These are phyloP conservation scores for Ptychodera flava DNA, from an alignment of 35 echinoderm and acorn worm species.

Conservation along the genomic window DNA sequence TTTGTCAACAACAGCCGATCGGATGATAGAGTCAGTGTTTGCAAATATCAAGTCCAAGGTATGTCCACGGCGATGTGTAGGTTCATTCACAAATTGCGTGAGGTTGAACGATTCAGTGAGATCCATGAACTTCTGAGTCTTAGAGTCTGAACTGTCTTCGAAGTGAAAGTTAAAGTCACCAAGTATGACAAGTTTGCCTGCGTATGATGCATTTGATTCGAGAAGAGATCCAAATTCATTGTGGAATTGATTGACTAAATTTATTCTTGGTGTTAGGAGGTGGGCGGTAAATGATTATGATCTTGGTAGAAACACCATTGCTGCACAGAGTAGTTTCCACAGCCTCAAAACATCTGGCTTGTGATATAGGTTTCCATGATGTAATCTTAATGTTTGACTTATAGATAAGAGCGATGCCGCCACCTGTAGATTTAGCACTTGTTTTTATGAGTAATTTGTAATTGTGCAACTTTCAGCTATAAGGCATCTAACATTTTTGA, in stretches of 20 bases:
- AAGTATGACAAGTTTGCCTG: slow-evolving; percentile 4
- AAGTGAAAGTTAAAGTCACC: background rate
- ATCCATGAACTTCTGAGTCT: background rate
- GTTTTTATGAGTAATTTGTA: too few relatives aligned
- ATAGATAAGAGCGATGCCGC: background rate
- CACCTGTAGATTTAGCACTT: background rate
- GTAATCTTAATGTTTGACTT: background rate
- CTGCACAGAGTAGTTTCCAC: background rate
- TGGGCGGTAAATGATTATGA: slow-evolving; percentile 6
- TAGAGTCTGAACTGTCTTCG: background rate
- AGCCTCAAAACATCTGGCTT: background rate
- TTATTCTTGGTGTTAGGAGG: background rate
- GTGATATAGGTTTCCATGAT: background rate
- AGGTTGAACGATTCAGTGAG: slow-evolving; percentile 11
- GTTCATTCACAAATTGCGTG: background rate
- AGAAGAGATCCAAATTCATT: slow-evolving; percentile 1
- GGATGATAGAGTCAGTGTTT: background rate
- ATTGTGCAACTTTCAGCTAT: too few relatives aligned
- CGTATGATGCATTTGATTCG: background rate
- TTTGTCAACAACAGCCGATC: background rate
- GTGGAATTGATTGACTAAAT: background rate
- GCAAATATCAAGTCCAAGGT: slow-evolving; percentile 10
- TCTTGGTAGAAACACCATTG: background rate
- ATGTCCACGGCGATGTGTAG: background rate
- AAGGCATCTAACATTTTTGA: too few relatives aligned